Evolutionary conservation across 2,113 vertebrate species (phyloP).

Genomic region (Mohoua ochrocephala): DNA sequence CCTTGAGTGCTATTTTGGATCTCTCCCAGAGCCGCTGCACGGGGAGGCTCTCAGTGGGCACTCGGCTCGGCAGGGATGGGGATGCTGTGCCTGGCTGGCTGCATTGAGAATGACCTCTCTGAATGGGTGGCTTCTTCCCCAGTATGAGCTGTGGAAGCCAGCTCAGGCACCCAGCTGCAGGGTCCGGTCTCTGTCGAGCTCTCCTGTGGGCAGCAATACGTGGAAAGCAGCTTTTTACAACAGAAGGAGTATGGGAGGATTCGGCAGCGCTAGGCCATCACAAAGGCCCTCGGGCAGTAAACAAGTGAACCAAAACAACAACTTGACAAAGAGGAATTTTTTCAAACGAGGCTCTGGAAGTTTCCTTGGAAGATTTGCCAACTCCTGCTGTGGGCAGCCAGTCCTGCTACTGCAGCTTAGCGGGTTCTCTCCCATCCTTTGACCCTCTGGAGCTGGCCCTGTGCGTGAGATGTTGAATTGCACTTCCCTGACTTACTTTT

Average conservation of each 20-base stretch:
- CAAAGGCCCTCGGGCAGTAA: background rate
- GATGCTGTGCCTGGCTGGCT: background rate
- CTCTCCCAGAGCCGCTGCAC: conserved; percentile 19
- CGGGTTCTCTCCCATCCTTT: background rate
- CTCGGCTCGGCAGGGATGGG: background rate
- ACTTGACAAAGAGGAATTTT: background rate
- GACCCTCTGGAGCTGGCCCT: background rate
- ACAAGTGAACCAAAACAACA: background rate
- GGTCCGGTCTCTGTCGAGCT: background rate
- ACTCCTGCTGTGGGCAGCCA: background rate
- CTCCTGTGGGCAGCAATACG: background rate
- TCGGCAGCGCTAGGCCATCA: background rate
- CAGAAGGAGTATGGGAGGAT: background rate
- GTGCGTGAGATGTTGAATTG: background rate
- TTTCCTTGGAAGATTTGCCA: background rate
- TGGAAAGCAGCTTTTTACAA: background rate
- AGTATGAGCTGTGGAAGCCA: background rate
- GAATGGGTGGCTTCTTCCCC: background rate
- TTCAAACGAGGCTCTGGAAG: background rate
- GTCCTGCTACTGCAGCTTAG: background rate
- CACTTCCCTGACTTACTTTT: background rate
- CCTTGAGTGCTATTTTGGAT: conserved; percentile 61
- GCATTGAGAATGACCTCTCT: background rate
- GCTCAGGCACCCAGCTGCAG: background rate
- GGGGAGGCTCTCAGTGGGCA: background rate